These are phyloP conservation scores for Zaprionus camerounensis DNA, from an alignment of 1,140 invertebrate species.

Conservation along the genomic window DNA sequence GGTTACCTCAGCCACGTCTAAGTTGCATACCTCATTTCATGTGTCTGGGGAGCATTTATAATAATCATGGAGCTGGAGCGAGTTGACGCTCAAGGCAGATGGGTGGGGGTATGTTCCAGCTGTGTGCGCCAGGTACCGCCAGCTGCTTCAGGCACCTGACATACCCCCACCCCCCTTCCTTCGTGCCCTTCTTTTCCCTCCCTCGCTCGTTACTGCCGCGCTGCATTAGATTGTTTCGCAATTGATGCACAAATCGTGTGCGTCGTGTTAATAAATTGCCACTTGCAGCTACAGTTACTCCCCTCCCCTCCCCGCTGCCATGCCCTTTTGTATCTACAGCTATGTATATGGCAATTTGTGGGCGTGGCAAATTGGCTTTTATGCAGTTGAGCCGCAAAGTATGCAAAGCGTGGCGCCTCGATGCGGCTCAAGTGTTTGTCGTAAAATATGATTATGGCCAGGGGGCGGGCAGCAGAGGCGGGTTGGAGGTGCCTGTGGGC, in stretches of 20 bases:
- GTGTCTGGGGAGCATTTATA: constrained; percentile 64
- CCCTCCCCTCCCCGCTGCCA: neutral
- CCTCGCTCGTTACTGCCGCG: constrained; percentile 14
- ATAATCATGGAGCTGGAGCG: constrained; percentile 54
- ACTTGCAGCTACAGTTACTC: constrained; percentile 61
- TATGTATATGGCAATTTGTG: constrained; percentile 49
- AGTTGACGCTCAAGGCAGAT: neutral
- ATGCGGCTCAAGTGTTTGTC: constrained; percentile 60
- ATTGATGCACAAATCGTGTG: constrained; percentile 75
- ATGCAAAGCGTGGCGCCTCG: constrained; percentile 24
- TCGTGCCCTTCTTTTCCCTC: constrained; percentile 28
- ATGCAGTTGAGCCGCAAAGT: constrained; percentile 66
- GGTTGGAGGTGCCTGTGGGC: too few species aligned
- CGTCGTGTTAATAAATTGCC: constrained; percentile 43
- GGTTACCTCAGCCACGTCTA: constrained; percentile 57
- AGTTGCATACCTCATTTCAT: constrained; percentile 71
- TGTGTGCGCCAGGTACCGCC: constrained; percentile 13
- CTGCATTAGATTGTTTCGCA: constrained; percentile 48
- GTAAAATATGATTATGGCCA: constrained; percentile 72
- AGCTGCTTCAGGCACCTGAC: constrained; percentile 7
- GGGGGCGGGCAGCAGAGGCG: neutral
- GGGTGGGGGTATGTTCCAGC: neutral
- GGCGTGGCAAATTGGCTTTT: constrained; percentile 74
- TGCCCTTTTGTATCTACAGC: neutral
- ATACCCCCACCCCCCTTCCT: neutral